Percentiles rank a stretch among this genome's conserved stretches.
phyloP scores from a whole-genome alignment of 1,140 invertebrate species.

The Hyles vespertilio region DNA sequence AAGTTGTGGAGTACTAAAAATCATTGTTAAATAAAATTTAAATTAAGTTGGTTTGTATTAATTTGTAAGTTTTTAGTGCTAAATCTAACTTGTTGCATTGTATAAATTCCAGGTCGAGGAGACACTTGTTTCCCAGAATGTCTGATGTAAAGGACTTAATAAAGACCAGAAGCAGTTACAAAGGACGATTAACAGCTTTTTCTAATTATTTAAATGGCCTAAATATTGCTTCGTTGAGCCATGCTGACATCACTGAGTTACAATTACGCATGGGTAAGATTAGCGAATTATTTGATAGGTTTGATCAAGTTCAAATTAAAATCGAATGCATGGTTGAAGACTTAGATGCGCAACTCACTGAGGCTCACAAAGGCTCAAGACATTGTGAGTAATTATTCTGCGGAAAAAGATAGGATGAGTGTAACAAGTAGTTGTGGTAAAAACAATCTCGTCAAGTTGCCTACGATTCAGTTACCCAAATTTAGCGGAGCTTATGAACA shows the following conservation, averaged over 20 bases:
- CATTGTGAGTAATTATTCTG: no score
- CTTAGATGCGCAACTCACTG: not conserved
- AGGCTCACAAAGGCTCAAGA: not conserved
- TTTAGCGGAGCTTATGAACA: slow-evolving; percentile 4
- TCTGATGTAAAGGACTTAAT: not conserved
- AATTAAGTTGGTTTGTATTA: no score
- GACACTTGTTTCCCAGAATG: no score
- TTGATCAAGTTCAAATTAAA: slow-evolving; percentile 1
- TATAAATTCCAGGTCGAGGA: no score
- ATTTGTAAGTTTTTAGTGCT: no score
- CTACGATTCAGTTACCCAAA: slow-evolving; percentile 1
- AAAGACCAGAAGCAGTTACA: slow-evolving; percentile 1
- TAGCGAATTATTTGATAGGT: not conserved
- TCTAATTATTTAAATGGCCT: slow-evolving; percentile 3
- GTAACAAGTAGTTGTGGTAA: no score
- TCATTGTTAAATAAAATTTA: no score
- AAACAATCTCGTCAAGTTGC: slow-evolving; percentile 6
- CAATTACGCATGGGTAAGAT: slow-evolving; percentile 1
- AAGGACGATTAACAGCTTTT: slow-evolving; percentile 4
- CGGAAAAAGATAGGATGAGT: no score
- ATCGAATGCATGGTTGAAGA: slow-evolving; percentile 5
- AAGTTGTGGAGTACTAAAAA: no score
- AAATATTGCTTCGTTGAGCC: not conserved
- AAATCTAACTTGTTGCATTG: no score
- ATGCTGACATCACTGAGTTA: not conserved